These are phyloP conservation scores for Oophaga pumilio DNA, from an alignment of 2,113 vertebrate genomes.

Conservation along the genomic window DNA sequence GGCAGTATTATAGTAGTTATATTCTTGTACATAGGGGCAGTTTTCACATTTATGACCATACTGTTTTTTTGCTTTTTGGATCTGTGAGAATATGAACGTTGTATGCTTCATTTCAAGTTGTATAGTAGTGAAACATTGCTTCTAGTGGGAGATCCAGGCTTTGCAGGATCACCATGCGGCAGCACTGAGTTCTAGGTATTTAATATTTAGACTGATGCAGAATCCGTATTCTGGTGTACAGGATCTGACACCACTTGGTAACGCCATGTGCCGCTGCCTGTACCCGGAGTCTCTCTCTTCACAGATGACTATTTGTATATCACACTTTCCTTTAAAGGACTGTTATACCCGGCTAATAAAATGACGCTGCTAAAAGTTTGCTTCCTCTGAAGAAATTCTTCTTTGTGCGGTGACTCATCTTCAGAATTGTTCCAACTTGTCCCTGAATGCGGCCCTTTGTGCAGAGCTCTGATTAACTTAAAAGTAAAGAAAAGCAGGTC, in stretches of 20 bases:
- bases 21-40: too few species aligned
- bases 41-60: too few species aligned
- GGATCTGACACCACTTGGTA: not conserved
- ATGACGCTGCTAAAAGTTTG: slow-evolving; percentile 8
- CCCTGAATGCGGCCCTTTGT: slow-evolving; percentile 17
- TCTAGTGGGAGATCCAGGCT: too few species aligned
- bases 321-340: slow-evolving; percentile 4
- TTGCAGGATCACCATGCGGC: not conserved
- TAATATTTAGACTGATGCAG: not conserved
- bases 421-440: slow-evolving; percentile 35
- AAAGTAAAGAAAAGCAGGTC: slow-evolving; percentile 10
- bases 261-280: not conserved
- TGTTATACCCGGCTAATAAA: not conserved
- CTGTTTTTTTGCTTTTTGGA: too few species aligned
- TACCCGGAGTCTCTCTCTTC: not conserved
- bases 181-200: not conserved
- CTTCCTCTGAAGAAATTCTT: slow-evolving; percentile 3
- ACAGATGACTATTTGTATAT: not conserved
- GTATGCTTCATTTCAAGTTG: not conserved
- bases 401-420: slow-evolving; percentile 25
- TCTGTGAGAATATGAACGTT: too few species aligned
- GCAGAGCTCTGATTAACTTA: slow-evolving; percentile 27
- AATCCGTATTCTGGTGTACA: not conserved
- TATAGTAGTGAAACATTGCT: not conserved
- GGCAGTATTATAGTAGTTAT: too few species aligned